Evolutionary conservation across 2,113 vertebrate genomes (phyloP).

Genomic region (Stegastes partitus): DNA sequence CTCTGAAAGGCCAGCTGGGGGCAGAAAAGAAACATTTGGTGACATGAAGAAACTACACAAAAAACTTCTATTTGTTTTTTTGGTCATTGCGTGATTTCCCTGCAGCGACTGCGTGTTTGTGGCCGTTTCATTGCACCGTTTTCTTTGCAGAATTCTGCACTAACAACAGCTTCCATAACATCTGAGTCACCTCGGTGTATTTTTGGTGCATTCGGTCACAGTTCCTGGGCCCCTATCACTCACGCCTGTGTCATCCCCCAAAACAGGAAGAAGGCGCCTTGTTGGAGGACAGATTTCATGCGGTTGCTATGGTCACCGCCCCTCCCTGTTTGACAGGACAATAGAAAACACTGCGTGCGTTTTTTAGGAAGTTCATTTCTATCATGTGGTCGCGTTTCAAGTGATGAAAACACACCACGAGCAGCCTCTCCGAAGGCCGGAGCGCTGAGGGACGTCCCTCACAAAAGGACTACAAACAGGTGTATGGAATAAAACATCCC

Average conservation of each 20-base stretch:
- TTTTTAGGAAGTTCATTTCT: constrained; percentile 65
- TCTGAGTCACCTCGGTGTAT: constrained; percentile 34
- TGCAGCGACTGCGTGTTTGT: background rate
- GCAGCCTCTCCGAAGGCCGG: constrained; percentile 23
- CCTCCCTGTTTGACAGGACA: constrained; percentile 35
- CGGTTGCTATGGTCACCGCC: constrained; percentile 40
- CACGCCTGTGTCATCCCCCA: constrained; percentile 54
- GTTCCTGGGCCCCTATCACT: constrained; percentile 2
- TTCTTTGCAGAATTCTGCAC: background rate
- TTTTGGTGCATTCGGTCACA: constrained; percentile 17
- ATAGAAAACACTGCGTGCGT: constrained; percentile 9
- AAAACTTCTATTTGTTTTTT: background rate
- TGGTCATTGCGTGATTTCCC: background rate
- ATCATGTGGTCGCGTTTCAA: constrained; percentile 31
- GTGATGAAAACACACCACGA: constrained; percentile 9
- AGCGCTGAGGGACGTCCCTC: background rate
- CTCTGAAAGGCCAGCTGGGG: constrained; percentile 90
- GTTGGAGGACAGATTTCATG: constrained; percentile 22
- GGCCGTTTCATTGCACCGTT: background rate
- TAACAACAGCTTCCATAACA: constrained; percentile 26
- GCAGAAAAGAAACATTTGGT: constrained; percentile 21
- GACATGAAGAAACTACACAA: background rate
- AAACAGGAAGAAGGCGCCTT: constrained; percentile 69
- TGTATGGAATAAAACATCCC: constrained; percentile 31
- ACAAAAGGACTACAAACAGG: constrained; percentile 40